Evolutionary conservation across 2,888 invertebrate genomes (phyloP).

Genomic region (Parelbella ahira): DNA sequence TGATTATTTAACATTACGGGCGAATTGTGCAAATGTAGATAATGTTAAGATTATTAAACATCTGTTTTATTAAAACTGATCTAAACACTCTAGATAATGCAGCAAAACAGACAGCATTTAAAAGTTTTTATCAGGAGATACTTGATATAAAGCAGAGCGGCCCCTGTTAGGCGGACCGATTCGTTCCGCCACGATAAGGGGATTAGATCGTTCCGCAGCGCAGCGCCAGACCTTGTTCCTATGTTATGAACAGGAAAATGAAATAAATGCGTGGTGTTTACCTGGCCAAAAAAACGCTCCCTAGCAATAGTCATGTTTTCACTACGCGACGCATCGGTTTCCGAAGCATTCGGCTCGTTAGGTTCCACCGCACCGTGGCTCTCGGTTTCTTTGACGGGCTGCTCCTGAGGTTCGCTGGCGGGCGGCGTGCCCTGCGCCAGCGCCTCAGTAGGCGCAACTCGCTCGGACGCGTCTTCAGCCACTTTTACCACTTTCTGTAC

Average conservation of each 20-base stretch:
- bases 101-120: conserved; percentile 46
- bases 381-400: conserved; percentile 29
- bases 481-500: conserved; percentile 55
- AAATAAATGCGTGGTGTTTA: conserved; percentile 38
- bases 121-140: conserved; percentile 50
- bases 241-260: conserved; percentile 34
- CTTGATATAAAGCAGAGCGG: conserved; percentile 64
- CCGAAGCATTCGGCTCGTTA: conserved; percentile 36
- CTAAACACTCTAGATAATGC: conserved; percentile 29
- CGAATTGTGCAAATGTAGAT: too few species aligned
- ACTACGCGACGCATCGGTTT: conserved; percentile 47
- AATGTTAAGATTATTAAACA: too few species aligned
- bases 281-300: conserved; percentile 74
- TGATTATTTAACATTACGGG: too few species aligned
- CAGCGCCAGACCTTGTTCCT: conserved; percentile 42
- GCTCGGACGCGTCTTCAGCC: conserved; percentile 62
- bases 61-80: conserved; percentile 45
- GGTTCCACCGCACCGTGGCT: conserved; percentile 33
- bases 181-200: conserved; percentile 68
- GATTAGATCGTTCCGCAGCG: conserved; percentile 56
- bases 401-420: conserved; percentile 35
- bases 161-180: conserved; percentile 46
- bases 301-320: conserved; percentile 68
- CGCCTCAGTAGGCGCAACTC: conserved; percentile 52
- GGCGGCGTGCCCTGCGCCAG: conserved; percentile 45